These are phyloP conservation scores for Rhopalosiphum maidis DNA, from an alignment of 1,140 invertebrate species.

Conservation along the genomic window DNA sequence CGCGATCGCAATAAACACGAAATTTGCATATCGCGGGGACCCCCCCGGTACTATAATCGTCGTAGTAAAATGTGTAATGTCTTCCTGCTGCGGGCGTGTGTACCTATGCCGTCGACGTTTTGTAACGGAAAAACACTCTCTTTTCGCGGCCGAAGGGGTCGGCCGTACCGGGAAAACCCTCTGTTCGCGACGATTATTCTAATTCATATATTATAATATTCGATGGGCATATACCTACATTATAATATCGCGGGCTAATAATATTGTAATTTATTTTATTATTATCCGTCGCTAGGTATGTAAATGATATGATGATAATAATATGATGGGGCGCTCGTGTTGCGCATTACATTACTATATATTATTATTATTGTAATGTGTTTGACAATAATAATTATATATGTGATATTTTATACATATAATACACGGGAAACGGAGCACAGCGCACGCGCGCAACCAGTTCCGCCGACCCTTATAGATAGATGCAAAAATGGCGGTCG, in stretches of 20 bases:
- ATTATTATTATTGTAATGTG: background rate
- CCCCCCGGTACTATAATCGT: background rate
- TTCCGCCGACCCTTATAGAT: background rate
- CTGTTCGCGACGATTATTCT: background rate
- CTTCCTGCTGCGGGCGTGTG: background rate
- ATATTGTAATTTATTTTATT: constrained; percentile 38
- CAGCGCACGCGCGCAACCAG: background rate
- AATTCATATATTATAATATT: background rate
- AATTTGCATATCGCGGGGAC: constrained; percentile 31
- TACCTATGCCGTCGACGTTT: background rate
- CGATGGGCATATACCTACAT: background rate
- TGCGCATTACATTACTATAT: background rate
- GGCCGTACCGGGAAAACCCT: background rate
- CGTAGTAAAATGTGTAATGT: background rate
- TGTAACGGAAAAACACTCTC: constrained; percentile 35
- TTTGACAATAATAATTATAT: background rate
- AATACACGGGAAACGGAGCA: background rate
- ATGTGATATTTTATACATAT: background rate
- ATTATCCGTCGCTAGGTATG: background rate
- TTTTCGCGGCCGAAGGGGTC: background rate
- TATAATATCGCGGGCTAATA: background rate
- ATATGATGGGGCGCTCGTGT: constrained; percentile 4
- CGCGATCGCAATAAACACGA: background rate
- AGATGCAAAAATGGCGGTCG: background rate
- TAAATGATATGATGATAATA: background rate